These are phyloP conservation scores for Podocnemis expansa DNA, from an alignment of 2,113 vertebrate genomes.

Conservation along the genomic window DNA sequence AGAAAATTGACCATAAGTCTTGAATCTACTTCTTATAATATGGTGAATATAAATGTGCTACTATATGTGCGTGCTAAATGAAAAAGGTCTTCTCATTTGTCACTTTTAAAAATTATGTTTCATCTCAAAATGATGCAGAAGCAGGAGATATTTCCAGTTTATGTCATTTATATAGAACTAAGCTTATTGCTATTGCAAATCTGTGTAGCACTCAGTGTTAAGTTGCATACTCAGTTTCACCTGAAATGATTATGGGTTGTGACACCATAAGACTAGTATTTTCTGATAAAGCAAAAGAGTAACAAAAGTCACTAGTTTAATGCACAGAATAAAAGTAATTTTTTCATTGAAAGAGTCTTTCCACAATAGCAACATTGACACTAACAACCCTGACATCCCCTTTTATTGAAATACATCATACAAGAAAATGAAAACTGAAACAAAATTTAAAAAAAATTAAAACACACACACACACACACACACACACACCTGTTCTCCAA, in stretches of 20 bases:
- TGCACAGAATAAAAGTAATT: not conserved
- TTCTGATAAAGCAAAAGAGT: not conserved
- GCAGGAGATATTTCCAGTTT: not conserved
- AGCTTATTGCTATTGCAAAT: not conserved
- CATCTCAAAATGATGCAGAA: not conserved
- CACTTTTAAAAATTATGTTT: not conserved
- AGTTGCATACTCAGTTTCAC: not conserved
- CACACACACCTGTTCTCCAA: not conserved
- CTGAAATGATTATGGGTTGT: not conserved
- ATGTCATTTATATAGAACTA: not conserved
- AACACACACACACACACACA: not conserved
- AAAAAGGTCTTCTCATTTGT: not conserved
- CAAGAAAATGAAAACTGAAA: not conserved
- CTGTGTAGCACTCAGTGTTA: not conserved
- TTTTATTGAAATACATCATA: not conserved
- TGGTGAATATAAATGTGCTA: not conserved
- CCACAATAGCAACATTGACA: not conserved
- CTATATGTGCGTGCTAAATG: not conserved
- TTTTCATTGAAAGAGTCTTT: not conserved
- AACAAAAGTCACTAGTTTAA: not conserved
- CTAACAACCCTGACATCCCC: not conserved
- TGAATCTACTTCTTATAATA: not conserved
- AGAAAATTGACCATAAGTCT: not conserved
- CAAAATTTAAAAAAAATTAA: not conserved
- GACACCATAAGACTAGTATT: not conserved